Base-by-base conservation (phyloP, 2,888 invertebrate genomes). In the Spilosoma lubricipeda region DNA sequence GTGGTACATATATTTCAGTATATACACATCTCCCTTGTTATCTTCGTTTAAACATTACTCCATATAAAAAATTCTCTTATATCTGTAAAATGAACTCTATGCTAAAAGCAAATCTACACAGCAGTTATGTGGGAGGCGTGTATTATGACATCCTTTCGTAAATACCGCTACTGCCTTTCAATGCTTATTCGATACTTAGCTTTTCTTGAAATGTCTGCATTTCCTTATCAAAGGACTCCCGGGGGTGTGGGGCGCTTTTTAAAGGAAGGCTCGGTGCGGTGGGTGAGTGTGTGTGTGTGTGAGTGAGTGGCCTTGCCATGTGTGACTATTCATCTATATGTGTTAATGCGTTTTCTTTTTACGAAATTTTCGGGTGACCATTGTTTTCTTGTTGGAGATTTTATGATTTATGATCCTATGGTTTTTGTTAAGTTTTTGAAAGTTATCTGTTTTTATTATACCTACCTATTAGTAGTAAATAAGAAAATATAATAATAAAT, bases 341-440 rank as follows among this genome's bases (percentile, higher is more conserved):
- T 95, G 95, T 94, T 95, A 95, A 95, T 95, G 95, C 94, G 95
- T 95, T 95, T 95, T 95, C 95, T 95, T 95, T 95, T 95, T 95
- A 95, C 94, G 95, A 95, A 95, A 94, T 94, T 95, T 91, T 92
- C 86, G 88, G 91, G 92, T 92, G 92, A 87, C 93, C 85, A 84
- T 80, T 64, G 42, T 71, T 76, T 72, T 48, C 1, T 30, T 70
- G 23, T 33, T 39, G 20, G 11, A 33, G 52, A 39, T 30, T 36
- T 42, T 66, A 39, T 70, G 65, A 63, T 67, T 71, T 67, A 67
- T 72, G 18, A 27, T 63, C 23, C 18, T 67, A 15, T 11, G 8
- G 8, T 67, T 67, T 42, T 67, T 45, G 67, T 27, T 45, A 1
- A 27, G 7, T 63, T 63, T 70, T 64, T 18, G 18, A 30, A 18